These are phyloP conservation scores for Morus bassanus DNA, from an alignment of 2,797 vertebrate genomes.

Conservation along the genomic window DNA sequence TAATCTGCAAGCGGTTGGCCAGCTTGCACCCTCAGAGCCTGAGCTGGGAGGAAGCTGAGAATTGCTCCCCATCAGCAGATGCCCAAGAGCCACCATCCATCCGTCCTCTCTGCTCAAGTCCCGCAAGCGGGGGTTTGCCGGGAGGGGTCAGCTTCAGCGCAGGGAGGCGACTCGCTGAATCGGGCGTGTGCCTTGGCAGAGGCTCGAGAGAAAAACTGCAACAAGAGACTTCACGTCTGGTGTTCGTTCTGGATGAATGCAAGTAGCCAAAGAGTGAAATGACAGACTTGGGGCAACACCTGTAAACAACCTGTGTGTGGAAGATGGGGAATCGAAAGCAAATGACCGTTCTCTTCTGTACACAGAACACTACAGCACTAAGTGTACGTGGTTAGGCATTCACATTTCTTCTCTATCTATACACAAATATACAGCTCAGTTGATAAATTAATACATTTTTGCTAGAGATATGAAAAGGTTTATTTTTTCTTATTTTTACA, in stretches of 20 bases:
- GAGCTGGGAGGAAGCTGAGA: neutral
- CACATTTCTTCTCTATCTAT: constrained; percentile 32
- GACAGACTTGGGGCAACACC: neutral
- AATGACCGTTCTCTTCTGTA: neutral
- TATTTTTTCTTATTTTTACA: constrained; percentile 64
- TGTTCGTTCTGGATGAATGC: neutral
- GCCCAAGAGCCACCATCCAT: neutral
- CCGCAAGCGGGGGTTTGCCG: neutral
- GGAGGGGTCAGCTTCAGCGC: neutral
- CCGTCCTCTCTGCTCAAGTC: rapidly evolving
- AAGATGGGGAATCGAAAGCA: constrained; percentile 10
- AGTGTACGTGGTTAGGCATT: constrained; percentile 3
- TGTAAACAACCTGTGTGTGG: constrained; percentile 53
- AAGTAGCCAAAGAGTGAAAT: neutral
- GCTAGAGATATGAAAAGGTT: constrained; percentile 65
- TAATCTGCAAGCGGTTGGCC: neutral
- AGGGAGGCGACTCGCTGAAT: neutral
- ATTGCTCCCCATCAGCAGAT: rapidly evolving
- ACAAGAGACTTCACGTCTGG: neutral
- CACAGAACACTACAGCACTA: neutral
- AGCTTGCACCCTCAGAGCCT: neutral
- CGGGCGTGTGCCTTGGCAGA: neutral
- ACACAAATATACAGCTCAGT: constrained; percentile 60
- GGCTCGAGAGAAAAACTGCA: neutral
- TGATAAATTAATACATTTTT: constrained; percentile 56